Conservation (phyloP, 2,888 invertebrate genomes). For the Spisula subtruncata region DNA sequence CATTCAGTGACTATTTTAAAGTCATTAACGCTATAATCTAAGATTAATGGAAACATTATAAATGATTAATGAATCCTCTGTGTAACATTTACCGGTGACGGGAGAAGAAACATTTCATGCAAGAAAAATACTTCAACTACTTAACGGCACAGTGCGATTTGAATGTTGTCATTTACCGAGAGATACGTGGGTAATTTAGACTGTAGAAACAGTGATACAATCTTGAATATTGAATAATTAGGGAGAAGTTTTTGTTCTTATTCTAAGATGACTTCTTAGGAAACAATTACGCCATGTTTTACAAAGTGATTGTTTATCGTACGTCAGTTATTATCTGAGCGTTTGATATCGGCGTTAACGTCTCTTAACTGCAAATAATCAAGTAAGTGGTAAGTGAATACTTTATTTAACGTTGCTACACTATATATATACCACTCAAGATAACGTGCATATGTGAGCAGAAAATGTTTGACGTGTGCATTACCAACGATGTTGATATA, state of each 20-base stretch:
- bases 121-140: neutral
- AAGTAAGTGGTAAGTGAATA: too few species aligned
- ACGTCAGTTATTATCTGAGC: neutral
- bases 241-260: neutral
- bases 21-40: neutral
- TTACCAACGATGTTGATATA: too few species aligned
- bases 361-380: too few species aligned
- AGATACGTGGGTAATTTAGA: neutral
- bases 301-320: neutral
- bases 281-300: conserved; percentile 14
- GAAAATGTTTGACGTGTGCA: too few species aligned
- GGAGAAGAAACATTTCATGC: neutral
- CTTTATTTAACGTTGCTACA: too few species aligned
- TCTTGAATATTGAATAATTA: neutral
- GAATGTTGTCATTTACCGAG: conserved; percentile 1
- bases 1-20: neutral
- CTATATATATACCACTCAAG: too few species aligned
- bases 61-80: neutral
- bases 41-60: conserved; percentile 7
- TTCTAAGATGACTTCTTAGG: neutral
- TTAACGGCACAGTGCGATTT: neutral
- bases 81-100: neutral
- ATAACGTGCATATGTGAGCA: too few species aligned
- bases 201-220: neutral
- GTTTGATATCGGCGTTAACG: neutral